These are phyloP conservation scores for Aphelinus atriplicis DNA, from an alignment of 1,140 invertebrate genomes.

Conservation along the genomic window DNA sequence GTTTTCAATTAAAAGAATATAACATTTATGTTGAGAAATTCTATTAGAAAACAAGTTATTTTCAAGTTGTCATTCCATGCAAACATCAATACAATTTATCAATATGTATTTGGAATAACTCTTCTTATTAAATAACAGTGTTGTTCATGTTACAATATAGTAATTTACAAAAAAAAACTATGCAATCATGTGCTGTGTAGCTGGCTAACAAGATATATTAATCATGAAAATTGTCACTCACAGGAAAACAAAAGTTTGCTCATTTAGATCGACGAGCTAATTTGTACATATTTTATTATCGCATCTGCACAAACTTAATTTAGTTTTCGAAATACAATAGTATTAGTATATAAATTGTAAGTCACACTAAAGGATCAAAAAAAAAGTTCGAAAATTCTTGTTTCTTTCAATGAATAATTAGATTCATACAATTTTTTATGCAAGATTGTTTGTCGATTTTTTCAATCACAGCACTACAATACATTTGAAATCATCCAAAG, in stretches of 20 bases:
- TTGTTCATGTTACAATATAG: background rate
- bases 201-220: background rate
- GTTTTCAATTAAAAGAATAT: conserved; percentile 13
- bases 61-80: no score
- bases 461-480: no score
- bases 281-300: conserved; percentile 27
- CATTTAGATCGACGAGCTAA: background rate
- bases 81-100: no score
- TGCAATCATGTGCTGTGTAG: conserved; percentile 13
- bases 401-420: no score
- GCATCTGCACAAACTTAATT: conserved; percentile 4
- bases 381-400: background rate
- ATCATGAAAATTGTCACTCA: conserved; percentile 12
- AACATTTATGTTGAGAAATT: no score
- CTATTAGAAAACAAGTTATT: no score
- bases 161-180: conserved; percentile 32
- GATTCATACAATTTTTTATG: no score
- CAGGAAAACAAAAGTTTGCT: conserved; percentile 15
- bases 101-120: no score
- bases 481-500: no score
- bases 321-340: background rate
- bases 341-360: background rate
- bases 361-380: conserved; percentile 2
- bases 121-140: no score
- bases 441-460: no score